Conservation (phyloP, 2,888 invertebrate species). For the Oegoconia quadripuncta region DNA sequence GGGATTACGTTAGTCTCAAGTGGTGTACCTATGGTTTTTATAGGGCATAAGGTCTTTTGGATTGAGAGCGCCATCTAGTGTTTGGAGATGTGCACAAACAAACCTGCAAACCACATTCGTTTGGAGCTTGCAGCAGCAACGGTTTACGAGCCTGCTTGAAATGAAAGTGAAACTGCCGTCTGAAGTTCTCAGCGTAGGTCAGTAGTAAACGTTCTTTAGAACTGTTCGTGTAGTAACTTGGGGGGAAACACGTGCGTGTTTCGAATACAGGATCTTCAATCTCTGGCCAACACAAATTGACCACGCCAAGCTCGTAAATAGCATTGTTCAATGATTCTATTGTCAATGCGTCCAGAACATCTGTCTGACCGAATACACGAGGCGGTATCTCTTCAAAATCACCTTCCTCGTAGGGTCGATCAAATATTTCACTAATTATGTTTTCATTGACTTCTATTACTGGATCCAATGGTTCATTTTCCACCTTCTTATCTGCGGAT, state of each 20-base stretch:
- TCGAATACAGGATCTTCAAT: slow-evolving; percentile 76
- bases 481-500: background rate
- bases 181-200: slow-evolving; percentile 88
- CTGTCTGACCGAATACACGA: slow-evolving; percentile 54
- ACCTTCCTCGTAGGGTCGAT: slow-evolving; percentile 46
- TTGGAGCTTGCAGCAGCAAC: slow-evolving; percentile 83
- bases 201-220: slow-evolving; percentile 85
- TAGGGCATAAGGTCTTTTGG: no score
- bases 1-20: no score
- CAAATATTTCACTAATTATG: slow-evolving; percentile 45
- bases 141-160: slow-evolving; percentile 80
- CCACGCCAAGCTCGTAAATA: slow-evolving; percentile 79
- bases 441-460: slow-evolving; percentile 66
- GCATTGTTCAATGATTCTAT: slow-evolving; percentile 77
- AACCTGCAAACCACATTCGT: slow-evolving; percentile 89
- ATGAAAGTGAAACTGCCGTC: slow-evolving; percentile 81
- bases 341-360: slow-evolving; percentile 59
- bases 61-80: no score
- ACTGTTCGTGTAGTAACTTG: slow-evolving; percentile 81
- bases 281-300: slow-evolving; percentile 83
- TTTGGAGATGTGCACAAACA: background rate
- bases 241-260: slow-evolving; percentile 80
- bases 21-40: no score
- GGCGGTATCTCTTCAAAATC: slow-evolving; percentile 55
- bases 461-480: slow-evolving; percentile 40